Base-by-base conservation (phyloP, 2,113 vertebrate genomes). In the Echinops telfairi region DNA sequence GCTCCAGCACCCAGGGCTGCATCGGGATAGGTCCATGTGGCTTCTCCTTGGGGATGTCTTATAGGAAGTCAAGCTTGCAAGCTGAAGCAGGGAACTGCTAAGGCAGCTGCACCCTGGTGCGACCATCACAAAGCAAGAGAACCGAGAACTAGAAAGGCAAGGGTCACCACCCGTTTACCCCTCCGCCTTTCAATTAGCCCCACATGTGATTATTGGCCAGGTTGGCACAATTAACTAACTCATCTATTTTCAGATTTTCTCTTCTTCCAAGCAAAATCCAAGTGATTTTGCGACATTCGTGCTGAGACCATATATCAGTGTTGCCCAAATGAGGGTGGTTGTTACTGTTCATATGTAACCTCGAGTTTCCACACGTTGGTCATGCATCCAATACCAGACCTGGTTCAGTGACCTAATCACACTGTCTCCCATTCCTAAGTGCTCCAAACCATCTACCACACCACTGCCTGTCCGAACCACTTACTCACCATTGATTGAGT, bases 191-290 rank as follows among this genome's bases (percentile, higher is more conserved):
- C n/a, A n/a, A n/a, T n/a, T n/a, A n/a, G n/a, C n/a, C n/a, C n/a
- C n/a, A n/a, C n/a, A n/a, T n/a, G n/a, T n/a, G n/a, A n/a, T n/a
- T n/a, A n/a, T n/a, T n/a, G n/a, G n/a, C n/a, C n/a, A n/a, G n/a
- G n/a, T n/a, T n/a, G n/a, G n/a, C n/a, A n/a, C n/a, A n/a, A n/a
- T n/a, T n/a, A n/a, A n/a, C n/a, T n/a, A n/a, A n/a, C n/a, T n/a
- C n/a, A n/a, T n/a, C n/a, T n/a, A 53, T 89, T 96, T 95, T 53
- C 84, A 94, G 80, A 87, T 47, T 78, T 91, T 80, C 29, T 47
- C 22, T 79, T 76, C 60, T 73, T 57, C 79, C 73, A 82, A 94
- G 71, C 31, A 82, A 96, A 58, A 93, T 60, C 93, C 68, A 84
- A 83, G 31, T 31, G 58, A 68, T 29, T 87, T 86, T 86, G 60